A percentile compares a stretch with the other conserved stretches of the same genome.
These are phyloP conservation scores for Ormyrus thymus DNA, from an alignment of 2,888 invertebrate genomes.

Conservation along the genomic window DNA sequence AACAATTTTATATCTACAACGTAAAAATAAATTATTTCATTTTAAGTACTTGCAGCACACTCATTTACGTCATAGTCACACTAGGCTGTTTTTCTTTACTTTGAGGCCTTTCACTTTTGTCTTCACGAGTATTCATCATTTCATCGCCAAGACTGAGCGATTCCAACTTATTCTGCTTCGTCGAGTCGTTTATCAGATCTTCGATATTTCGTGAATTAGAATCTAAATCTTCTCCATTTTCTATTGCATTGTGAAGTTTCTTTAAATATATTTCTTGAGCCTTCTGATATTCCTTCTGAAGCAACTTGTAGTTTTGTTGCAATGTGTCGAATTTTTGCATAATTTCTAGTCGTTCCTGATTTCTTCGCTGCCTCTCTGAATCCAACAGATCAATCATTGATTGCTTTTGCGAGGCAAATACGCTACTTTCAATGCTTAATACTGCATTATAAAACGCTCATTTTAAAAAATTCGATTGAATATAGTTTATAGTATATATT, in stretches of 20 bases:
- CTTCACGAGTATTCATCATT: no score
- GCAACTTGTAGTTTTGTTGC: slow-evolving; percentile 39
- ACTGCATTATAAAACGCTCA: background rate
- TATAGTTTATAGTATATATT: background rate
- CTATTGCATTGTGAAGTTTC: slow-evolving; percentile 28
- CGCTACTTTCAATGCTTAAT: background rate
- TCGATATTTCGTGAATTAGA: no score
- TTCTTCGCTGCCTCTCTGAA: slow-evolving; percentile 13
- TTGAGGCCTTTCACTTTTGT: no score
- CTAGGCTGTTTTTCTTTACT: no score
- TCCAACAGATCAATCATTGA: slow-evolving; percentile 8
- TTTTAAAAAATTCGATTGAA: background rate
- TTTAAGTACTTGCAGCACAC: no score
- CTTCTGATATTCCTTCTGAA: slow-evolving; percentile 33
- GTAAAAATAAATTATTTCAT: no score
- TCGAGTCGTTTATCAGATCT: no score
- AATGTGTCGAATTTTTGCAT: slow-evolving; percentile 24
- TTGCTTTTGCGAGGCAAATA: slow-evolving; percentile 16
- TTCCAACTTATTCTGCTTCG: no score
- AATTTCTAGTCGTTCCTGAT: slow-evolving; percentile 35
- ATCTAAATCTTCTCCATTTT: background rate
- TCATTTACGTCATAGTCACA: no score
- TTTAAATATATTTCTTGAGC: slow-evolving; percentile 34
- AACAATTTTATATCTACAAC: no score
- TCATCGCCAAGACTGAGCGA: no score